phyloP scores from a whole-genome alignment of 1,140 invertebrate genomes.

The Meloidogyne hapla region DNA sequence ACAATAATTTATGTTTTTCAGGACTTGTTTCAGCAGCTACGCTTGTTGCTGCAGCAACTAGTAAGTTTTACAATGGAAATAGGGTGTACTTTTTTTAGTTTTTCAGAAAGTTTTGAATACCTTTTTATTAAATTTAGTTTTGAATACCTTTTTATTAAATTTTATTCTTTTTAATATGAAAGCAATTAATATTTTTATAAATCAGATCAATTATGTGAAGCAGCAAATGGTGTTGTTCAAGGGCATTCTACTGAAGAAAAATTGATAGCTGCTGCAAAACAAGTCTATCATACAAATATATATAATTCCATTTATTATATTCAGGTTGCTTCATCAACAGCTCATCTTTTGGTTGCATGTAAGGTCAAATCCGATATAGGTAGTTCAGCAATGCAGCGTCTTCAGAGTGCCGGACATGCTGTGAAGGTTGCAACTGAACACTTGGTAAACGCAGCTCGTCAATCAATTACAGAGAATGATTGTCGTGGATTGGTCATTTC shows the following conservation, averaged over 20 bases:
- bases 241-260: constrained; percentile 91
- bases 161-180: no score
- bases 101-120: background rate
- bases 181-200: no score
- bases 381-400: constrained; percentile 84
- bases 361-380: constrained; percentile 96
- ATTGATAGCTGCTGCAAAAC: constrained; percentile 91
- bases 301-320: constrained; percentile 19
- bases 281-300: constrained; percentile 57
- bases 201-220: constrained; percentile 87
- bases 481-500: constrained; percentile 84
- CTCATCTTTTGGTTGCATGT: constrained; percentile 92
- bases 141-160: no score
- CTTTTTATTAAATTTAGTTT: no score
- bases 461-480: constrained; percentile 85
- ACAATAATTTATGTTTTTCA: background rate
- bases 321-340: constrained; percentile 89
- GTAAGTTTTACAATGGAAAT: background rate
- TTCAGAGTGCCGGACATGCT: constrained; percentile 88
- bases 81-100: no score
- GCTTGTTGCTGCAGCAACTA: constrained; percentile 82
- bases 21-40: constrained; percentile 86
- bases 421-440: constrained; percentile 96
- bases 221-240: constrained; percentile 91
- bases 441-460: constrained; percentile 86